Evolutionary conservation across 2,113 vertebrate genomes (phyloP).

Genomic region (Melanerpes formicivorus): DNA sequence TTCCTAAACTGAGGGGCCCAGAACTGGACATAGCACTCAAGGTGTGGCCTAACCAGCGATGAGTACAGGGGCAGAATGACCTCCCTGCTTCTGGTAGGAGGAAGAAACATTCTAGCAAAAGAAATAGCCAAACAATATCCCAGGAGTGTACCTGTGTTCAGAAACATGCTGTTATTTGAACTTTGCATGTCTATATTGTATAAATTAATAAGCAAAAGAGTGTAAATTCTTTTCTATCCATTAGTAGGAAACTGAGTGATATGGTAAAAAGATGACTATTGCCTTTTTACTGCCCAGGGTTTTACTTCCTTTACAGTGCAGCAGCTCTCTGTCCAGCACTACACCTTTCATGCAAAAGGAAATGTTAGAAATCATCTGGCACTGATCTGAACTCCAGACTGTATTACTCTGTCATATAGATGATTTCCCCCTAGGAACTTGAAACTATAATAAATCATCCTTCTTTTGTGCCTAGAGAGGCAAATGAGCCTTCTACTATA

Average conservation of each 20-base stretch:
- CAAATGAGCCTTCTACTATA: not conserved
- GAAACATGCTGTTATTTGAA: not conserved
- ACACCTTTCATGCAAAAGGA: not conserved
- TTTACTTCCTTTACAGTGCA: not conserved
- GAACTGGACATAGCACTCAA: no score
- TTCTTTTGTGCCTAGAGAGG: not conserved
- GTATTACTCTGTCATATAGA: not conserved
- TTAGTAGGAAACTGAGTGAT: not conserved
- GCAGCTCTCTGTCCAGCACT: not conserved
- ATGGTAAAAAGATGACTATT: not conserved
- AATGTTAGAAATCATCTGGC: not conserved
- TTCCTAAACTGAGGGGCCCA: no score
- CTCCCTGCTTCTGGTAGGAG: no score
- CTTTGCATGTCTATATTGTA: not conserved
- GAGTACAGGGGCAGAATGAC: no score
- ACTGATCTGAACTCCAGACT: accelerated
- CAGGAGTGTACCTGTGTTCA: not conserved
- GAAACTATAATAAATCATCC: not conserved
- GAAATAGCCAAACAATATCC: not conserved
- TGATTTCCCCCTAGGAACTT: not conserved
- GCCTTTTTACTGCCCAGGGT: not conserved
- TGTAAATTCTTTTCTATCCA: not conserved
- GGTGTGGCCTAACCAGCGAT: no score
- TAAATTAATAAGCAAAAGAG: not conserved
- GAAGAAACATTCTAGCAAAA: not conserved